Base-by-base conservation (phyloP, 1,140 invertebrate genomes). In the Drosophila santomea region DNA sequence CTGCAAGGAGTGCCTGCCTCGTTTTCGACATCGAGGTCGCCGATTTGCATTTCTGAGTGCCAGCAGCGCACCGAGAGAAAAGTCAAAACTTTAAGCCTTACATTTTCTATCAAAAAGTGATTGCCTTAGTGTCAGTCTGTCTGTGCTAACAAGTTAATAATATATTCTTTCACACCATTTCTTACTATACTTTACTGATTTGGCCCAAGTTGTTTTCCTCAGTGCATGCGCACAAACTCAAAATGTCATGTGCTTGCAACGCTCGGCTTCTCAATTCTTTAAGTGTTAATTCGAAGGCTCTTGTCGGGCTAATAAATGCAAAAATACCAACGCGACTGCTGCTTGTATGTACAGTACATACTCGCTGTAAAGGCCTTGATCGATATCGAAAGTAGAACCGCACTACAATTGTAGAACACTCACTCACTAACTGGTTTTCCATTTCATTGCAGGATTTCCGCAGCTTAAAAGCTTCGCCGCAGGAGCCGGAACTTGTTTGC, bases 401-500 rank as follows among this genome's bases (percentile, higher is more conserved):
- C 17, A 17, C 1, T 17, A 17, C 17, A 17, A 17, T 17, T 17
- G 17, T 17, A 17, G 17, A 17, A 17, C 17, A 17, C 17, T 17
- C 17, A 17, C 17, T 17, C 17, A 17, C 17, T 17, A 17, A 17
- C 17, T 17, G 17, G 17, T 17, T 20, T 20, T 20, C 12, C 4
- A n/a, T 6, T 11, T 12, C 11, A 20, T 93, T 93, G 25, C 92
- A 94, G 94, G 93, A 57, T 93, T 94, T 80, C 91, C 93, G 14
- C 94, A 94, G 74, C 73, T 94, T 50, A 94, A 94, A 77, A 93
- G 92, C 28, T 94, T 94, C 76, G 92, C 92, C 72, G 67, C 92
- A 63, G 76, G 72, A 68, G 88, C 92, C 63, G 93, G 92, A 63
- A 92, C 93, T n/a, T 94, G 94, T 91, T 90, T 94, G 68, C 90